phyloP scores from a whole-genome alignment of 2,113 vertebrate species.

The Pseudorasbora parva region DNA sequence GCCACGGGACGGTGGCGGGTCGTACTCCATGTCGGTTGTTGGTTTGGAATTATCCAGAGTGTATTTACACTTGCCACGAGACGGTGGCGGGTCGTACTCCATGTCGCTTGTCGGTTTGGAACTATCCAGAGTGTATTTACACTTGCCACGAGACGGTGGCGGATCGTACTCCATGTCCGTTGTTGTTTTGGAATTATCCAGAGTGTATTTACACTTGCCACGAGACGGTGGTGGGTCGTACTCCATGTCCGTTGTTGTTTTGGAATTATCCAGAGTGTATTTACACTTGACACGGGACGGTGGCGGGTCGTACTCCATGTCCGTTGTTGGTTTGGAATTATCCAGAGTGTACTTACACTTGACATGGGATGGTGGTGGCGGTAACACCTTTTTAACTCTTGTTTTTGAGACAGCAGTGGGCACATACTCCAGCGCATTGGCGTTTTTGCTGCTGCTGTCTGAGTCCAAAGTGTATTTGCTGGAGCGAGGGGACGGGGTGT shows the following conservation, averaged over 20 bases:
- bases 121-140: conserved; percentile 92
- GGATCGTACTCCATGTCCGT: conserved; percentile 82
- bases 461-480: conserved; percentile 89
- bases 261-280: conserved; percentile 90
- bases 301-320: conserved; percentile 93
- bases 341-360: conserved; percentile 92
- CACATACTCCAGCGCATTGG: conserved; percentile 85
- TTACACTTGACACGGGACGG: conserved; percentile 76
- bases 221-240: conserved; percentile 28
- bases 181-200: conserved; percentile 88
- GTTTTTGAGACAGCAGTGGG: conserved; percentile 80
- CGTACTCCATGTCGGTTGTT: conserved; percentile 83
- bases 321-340: conserved; percentile 86
- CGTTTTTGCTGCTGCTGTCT: conserved; percentile 67
- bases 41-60: conserved; percentile 90
- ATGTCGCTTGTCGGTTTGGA: conserved; percentile 89
- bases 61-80: conserved; percentile 83
- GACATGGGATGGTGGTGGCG: conserved; percentile 52
- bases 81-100: conserved; percentile 60
- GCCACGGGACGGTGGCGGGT: conserved; percentile 49
- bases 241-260: conserved; percentile 88
- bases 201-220: conserved; percentile 86
- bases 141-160: conserved; percentile 65
- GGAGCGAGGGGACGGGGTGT: conserved; percentile 87
- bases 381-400: conserved; percentile 68